These are phyloP conservation scores for Trimorus sp. DNA, from an alignment of 2,888 invertebrate genomes.

Conservation along the genomic window DNA sequence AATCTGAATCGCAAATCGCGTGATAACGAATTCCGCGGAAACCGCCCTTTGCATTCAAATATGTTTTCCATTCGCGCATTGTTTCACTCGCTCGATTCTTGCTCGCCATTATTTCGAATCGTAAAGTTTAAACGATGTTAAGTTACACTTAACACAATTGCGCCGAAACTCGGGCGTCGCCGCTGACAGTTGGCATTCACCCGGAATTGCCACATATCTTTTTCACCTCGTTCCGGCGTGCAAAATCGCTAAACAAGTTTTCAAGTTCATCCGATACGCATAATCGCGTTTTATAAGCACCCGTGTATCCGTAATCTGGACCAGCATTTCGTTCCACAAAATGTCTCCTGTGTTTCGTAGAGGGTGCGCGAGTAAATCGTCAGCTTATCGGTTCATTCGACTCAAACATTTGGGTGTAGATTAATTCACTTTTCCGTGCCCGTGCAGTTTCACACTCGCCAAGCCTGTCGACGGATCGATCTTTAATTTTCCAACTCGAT, in stretches of 20 bases:
- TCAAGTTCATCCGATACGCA: too few relatives aligned
- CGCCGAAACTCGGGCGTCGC: too few relatives aligned
- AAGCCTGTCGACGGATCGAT: neutral
- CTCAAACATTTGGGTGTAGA: neutral
- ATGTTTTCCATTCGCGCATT: conserved; percentile 4
- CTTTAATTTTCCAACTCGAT: neutral
- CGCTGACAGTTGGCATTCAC: too few relatives aligned
- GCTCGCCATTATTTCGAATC: conserved; percentile 31
- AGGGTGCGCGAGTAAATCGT: neutral
- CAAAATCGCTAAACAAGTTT: too few relatives aligned
- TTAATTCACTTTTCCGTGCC: neutral
- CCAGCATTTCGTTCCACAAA: too few relatives aligned
- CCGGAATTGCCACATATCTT: too few relatives aligned
- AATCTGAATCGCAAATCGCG: neutral
- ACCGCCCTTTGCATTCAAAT: neutral
- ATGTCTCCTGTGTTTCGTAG: neutral
- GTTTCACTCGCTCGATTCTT: conserved; percentile 1
- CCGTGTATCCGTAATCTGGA: too few relatives aligned
- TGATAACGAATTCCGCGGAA: conserved; percentile 4
- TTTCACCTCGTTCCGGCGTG: too few relatives aligned
- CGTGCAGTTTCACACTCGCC: neutral
- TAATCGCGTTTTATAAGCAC: too few relatives aligned
- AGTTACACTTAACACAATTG: too few relatives aligned
- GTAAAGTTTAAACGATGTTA: neutral
- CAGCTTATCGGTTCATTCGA: neutral